phyloP scores from a whole-genome alignment of 2,797 vertebrate species.

The Ara ararauna region DNA sequence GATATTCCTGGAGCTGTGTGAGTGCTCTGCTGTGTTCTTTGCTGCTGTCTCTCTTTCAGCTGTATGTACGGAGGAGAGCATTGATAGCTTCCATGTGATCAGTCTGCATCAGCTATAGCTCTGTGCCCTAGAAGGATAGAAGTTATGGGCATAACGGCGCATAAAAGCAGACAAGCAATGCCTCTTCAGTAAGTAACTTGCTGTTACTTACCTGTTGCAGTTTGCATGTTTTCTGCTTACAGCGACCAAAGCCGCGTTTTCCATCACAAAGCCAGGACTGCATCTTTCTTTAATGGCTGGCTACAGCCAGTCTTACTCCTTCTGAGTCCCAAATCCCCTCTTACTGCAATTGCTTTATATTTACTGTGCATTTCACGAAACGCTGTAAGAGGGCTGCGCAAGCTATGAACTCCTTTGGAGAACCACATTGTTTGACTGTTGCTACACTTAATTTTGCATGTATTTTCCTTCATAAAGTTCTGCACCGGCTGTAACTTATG shows the following conservation, averaged over 20 bases:
- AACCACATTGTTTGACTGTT: rapidly evolving
- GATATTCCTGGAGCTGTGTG: neutral
- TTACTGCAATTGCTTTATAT: neutral
- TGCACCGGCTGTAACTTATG: neutral
- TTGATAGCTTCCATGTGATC: neutral
- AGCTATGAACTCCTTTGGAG: neutral
- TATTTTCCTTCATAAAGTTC: neutral
- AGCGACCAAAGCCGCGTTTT: neutral
- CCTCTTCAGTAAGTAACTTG: neutral
- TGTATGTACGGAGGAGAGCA: rapidly evolving
- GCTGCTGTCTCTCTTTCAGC: neutral
- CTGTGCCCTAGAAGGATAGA: neutral
- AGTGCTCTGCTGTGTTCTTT: neutral
- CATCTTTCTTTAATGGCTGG: neutral
- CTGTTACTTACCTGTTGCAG: neutral
- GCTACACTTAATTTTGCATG: neutral
- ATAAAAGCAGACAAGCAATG: neutral
- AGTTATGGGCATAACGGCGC: neutral
- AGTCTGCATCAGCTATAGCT: neutral
- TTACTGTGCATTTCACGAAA: neutral
- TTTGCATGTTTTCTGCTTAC: neutral
- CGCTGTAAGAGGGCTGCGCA: neutral
- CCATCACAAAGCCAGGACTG: neutral
- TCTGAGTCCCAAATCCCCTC: neutral
- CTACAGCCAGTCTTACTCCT: neutral